Evolutionary conservation across 2,797 vertebrate species (phyloP).

Genomic region (Periophthalmus magnuspinnatus): DNA sequence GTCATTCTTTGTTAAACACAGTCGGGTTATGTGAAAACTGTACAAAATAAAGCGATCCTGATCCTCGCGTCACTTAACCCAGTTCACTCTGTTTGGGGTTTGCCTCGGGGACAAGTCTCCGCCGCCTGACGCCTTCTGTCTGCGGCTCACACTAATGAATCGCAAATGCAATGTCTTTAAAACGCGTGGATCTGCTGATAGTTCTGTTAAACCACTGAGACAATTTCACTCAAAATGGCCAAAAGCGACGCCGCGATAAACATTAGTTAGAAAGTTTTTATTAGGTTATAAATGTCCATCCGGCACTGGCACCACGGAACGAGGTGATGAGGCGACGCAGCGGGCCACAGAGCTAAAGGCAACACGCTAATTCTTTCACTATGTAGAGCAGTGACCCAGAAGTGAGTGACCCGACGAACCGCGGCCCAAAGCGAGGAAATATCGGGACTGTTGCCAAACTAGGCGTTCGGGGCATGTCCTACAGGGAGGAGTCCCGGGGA

Average conservation of each 20-base stretch:
- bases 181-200: conserved; percentile 10
- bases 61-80: conserved; percentile 3
- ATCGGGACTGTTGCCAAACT: too few species aligned
- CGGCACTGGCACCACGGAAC: not conserved
- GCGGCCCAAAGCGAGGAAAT: too few species aligned
- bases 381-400: too few species aligned
- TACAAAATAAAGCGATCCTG: not conserved
- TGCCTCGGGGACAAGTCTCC: not conserved
- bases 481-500: too few species aligned
- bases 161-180: not conserved
- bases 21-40: not conserved
- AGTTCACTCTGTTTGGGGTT: conserved; percentile 1
- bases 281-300: conserved; percentile 14
- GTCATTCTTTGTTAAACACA: not conserved
- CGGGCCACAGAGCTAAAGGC: not conserved
- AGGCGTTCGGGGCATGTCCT: too few species aligned
- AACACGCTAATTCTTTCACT: not conserved
- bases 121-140: conserved; percentile 8
- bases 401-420: too few species aligned
- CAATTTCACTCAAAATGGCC: conserved; percentile 8
- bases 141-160: conserved; percentile 7
- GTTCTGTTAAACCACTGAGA: not conserved
- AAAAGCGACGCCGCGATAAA: not conserved
- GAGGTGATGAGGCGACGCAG: not conserved
- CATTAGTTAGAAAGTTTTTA: conserved; percentile 8